Percentiles rank a stretch among this genome's conserved stretches.
Evolutionary conservation across 2,113 vertebrate genomes (phyloP).

Genomic region (Jacana jacana): DNA sequence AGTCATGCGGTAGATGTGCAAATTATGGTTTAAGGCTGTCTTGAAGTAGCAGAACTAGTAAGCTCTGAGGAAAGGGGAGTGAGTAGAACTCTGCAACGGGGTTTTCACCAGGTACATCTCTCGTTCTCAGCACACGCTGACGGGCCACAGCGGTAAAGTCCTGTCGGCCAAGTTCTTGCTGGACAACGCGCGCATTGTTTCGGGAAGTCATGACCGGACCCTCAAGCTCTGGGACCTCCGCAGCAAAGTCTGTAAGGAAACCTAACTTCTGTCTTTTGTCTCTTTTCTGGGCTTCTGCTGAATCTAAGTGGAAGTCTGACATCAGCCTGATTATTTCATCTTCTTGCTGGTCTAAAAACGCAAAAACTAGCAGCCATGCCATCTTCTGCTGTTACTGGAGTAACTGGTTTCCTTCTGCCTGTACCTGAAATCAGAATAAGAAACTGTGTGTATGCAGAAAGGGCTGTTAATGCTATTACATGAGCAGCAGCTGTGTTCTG

Average conservation of each 20-base stretch:
- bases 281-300: background rate
- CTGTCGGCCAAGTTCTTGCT: slow-evolving; percentile 93
- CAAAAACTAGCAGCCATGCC: background rate
- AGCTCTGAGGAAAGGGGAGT: background rate
- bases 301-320: background rate
- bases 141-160: slow-evolving; percentile 96
- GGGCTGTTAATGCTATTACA: background rate
- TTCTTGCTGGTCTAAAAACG: background rate
- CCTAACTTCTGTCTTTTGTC: background rate
- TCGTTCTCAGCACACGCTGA: slow-evolving; percentile 88
- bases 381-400: background rate
- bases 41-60: background rate
- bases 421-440: background rate
- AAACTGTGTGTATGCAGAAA: background rate
- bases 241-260: slow-evolving; percentile 97
- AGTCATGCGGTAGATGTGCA: background rate
- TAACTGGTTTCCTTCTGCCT: background rate
- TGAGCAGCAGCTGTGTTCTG: background rate
- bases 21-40: background rate
- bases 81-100: background rate
- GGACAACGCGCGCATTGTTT: slow-evolving; percentile 96
- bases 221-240: slow-evolving; percentile 98
- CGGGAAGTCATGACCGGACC: slow-evolving; percentile 94
- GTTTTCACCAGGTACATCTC: background rate
- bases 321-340: background rate